Conservation (phyloP, 2,888 invertebrate species). For the Schizotus pectinicornis region DNA sequence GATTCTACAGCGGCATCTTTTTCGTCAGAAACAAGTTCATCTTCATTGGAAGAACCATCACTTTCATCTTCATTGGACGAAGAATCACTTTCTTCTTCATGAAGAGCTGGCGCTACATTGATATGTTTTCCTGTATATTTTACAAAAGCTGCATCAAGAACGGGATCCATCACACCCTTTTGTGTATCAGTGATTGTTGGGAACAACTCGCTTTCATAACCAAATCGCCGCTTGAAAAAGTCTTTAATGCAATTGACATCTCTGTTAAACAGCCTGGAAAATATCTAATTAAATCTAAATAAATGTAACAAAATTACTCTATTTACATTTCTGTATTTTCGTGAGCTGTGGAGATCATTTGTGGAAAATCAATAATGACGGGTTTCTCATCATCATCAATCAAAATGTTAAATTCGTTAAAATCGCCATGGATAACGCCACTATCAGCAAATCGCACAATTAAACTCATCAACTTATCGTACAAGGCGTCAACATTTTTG, state of each 20-base stretch:
- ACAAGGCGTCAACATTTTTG: slow-evolving; percentile 76
- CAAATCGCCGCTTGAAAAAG: slow-evolving; percentile 89
- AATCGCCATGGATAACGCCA: slow-evolving; percentile 98
- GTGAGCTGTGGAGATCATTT: slow-evolving; percentile 97
- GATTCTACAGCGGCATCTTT: background rate
- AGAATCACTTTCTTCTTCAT: too few species aligned
- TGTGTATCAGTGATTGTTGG: slow-evolving; percentile 80
- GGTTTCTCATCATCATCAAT: slow-evolving; percentile 79
- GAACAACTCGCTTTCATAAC: slow-evolving; percentile 82
- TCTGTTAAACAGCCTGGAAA: slow-evolving; percentile 83
- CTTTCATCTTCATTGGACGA: slow-evolving; percentile 11
- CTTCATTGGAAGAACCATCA: slow-evolving; percentile 4
- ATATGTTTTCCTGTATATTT: slow-evolving; percentile 80
- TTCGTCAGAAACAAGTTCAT: background rate
- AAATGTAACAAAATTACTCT: slow-evolving; percentile 1
- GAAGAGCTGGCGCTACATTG: slow-evolving; percentile 32
- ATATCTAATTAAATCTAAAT: slow-evolving; percentile 1
- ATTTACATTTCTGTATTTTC: slow-evolving; percentile 85
- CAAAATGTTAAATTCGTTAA: slow-evolving; percentile 99
- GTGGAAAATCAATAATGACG: slow-evolving; percentile 96
- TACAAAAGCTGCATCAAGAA: slow-evolving; percentile 89
- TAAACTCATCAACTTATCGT: slow-evolving; percentile 93
- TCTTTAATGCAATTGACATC: slow-evolving; percentile 92
- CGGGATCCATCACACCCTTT: slow-evolving; percentile 81
- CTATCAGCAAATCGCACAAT: slow-evolving; percentile 89